These are phyloP conservation scores for Calliopum simillimum DNA, from an alignment of 2,888 invertebrate species.

Conservation along the genomic window DNA sequence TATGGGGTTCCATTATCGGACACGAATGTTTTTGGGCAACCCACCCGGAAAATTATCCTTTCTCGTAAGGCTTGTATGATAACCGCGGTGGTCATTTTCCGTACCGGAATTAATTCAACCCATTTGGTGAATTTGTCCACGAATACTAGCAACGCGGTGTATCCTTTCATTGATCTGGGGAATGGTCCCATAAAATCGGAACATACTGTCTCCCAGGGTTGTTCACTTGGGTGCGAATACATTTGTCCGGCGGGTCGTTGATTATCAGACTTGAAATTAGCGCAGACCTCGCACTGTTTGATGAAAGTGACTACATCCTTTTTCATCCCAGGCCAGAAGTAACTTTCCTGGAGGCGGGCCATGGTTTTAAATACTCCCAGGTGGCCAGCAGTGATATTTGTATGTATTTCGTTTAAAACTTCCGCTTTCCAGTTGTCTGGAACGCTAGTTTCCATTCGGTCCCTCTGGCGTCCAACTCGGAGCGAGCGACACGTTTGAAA, in stretches of 20 bases:
- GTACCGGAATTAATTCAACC: not conserved
- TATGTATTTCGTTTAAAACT: not conserved
- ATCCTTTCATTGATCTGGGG: no score
- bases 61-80: not conserved
- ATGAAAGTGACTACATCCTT: not conserved
- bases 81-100: not conserved
- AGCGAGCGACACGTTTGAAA: not conserved
- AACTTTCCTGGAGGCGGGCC: not conserved
- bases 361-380: not conserved
- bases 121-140: constrained; percentile 9
- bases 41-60: no score
- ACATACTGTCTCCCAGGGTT: no score
- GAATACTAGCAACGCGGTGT: no score
- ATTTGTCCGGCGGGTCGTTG: not conserved
- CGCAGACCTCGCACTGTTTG: not conserved
- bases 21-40: no score
- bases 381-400: not conserved
- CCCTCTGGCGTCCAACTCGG: no score
- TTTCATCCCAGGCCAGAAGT: constrained; percentile 11
- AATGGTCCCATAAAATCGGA: no score
- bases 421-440: not conserved
- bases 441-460: constrained; percentile 5
- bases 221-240: not conserved
- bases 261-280: not conserved
- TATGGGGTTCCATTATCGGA: not conserved